Conservation (phyloP, 2,113 vertebrate genomes). For the Platichthys flesus region DNA sequence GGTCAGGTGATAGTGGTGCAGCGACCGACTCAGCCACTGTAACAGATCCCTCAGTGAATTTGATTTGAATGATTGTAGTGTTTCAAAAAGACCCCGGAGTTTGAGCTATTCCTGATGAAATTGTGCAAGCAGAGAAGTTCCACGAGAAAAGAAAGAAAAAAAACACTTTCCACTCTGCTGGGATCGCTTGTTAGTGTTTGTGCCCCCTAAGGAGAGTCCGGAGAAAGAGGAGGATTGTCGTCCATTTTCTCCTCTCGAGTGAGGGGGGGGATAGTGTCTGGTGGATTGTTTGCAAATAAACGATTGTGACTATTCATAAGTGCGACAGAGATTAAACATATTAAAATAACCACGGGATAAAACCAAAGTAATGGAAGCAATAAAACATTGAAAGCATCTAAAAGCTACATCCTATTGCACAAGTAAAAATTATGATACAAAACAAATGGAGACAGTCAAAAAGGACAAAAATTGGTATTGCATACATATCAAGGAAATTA, state of each 20-base stretch:
- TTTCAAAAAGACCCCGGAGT: conserved; percentile 23
- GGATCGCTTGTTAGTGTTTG: conserved; percentile 49
- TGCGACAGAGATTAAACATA: conserved; percentile 77
- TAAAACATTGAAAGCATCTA: conserved; percentile 85
- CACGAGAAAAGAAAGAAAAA: conserved; percentile 32
- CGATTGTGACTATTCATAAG: conserved; percentile 76
- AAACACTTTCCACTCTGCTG: conserved; percentile 28
- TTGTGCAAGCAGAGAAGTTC: conserved; percentile 63
- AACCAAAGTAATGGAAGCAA: conserved; percentile 73
- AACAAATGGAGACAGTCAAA: conserved; percentile 76
- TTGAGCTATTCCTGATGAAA: conserved; percentile 58
- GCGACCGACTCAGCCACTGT: conserved; percentile 43
- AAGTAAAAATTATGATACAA: conserved; percentile 90
- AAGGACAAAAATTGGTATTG: conserved; percentile 84
- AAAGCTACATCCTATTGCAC: conserved; percentile 98
- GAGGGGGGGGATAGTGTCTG: conserved; percentile 18
- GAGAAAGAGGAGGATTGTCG: conserved; percentile 75
- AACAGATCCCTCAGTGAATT: conserved; percentile 51
- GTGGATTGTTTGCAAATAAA: conserved; percentile 65
- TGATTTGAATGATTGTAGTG: conserved; percentile 56
- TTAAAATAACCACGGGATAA: conserved; percentile 56
- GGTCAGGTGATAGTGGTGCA: conserved; percentile 60
- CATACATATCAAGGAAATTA: conserved; percentile 88
- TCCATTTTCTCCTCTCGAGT: conserved; percentile 58
- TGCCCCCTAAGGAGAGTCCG: conserved; percentile 45